phyloP scores from a whole-genome alignment of 2,113 vertebrate species.

The Neolamprologus caudopunctatus region DNA sequence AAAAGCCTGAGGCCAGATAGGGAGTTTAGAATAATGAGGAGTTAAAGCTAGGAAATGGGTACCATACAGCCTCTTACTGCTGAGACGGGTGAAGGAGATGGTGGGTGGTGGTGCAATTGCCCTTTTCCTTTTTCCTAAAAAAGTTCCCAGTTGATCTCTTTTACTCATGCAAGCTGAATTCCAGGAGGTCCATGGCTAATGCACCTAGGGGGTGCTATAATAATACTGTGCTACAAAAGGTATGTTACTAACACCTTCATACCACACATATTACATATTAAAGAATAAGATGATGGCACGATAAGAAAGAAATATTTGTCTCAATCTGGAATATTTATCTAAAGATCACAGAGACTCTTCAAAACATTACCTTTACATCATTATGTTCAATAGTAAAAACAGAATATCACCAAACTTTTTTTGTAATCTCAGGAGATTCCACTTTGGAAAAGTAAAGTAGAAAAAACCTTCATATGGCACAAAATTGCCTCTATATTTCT shows the following conservation, averaged over 20 bases:
- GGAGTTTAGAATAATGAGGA: conserved; percentile 32
- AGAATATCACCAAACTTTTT: not conserved
- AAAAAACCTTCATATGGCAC: not conserved
- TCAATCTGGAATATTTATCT: not conserved
- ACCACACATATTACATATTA: not conserved
- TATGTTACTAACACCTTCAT: not conserved
- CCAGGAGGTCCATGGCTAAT: not conserved
- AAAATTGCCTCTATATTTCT: not conserved
- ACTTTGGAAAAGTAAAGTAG: not conserved
- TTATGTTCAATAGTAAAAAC: not conserved
- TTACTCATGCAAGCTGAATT: not conserved
- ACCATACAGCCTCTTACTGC: not conserved
- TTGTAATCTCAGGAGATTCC: not conserved
- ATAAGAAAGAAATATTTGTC: not conserved
- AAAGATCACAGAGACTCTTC: not conserved
- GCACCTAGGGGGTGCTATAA: not conserved
- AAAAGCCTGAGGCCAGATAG: conserved; percentile 2
- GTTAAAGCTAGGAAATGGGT: conserved; percentile 33
- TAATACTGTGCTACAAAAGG: not conserved
- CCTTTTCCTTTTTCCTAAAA: not conserved
- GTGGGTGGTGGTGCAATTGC: not conserved
- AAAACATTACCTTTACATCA: not conserved
- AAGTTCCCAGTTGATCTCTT: not conserved
- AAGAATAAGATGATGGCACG: not conserved
- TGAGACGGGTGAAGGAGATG: not conserved